Evolutionary conservation across 2,113 vertebrate genomes (phyloP).

Genomic region (Chionodraco myersi): DNA sequence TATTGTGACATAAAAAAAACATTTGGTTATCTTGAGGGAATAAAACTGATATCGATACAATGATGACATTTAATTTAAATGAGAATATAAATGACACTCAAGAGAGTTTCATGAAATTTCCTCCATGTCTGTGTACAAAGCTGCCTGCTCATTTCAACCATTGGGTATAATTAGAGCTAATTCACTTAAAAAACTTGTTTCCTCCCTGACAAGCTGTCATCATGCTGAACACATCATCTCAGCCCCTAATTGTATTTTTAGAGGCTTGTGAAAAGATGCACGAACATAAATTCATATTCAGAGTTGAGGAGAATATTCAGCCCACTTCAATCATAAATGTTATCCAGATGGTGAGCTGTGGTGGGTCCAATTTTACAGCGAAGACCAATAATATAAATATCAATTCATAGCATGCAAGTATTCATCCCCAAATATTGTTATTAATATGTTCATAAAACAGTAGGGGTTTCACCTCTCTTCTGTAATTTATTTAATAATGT

Average conservation of each 20-base stretch:
- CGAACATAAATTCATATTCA: slow-evolving; percentile 27
- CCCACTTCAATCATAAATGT: slow-evolving; percentile 29
- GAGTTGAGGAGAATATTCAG: slow-evolving; percentile 42
- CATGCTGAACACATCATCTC: slow-evolving; percentile 48
- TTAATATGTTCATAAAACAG: too few relatives aligned
- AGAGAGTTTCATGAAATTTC: slow-evolving; percentile 12
- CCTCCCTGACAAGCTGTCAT: slow-evolving; percentile 58
- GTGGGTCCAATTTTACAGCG: neutral
- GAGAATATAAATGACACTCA: neutral
- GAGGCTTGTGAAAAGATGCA: slow-evolving; percentile 34
- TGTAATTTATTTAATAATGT: neutral
- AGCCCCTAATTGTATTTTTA: slow-evolving; percentile 54
- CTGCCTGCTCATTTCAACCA: slow-evolving; percentile 44
- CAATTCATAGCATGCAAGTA: too few relatives aligned
- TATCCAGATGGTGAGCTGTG: slow-evolving; percentile 5
- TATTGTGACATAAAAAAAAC: neutral
- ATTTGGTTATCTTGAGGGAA: neutral
- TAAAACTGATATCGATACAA: neutral
- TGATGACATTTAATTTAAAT: slow-evolving; percentile 18
- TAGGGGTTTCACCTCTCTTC: neutral
- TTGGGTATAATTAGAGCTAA: slow-evolving; percentile 62
- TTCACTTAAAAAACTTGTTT: slow-evolving; percentile 49
- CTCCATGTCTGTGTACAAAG: slow-evolving; percentile 19
- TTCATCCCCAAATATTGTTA: neutral
- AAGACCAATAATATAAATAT: neutral